Evolutionary conservation across 2,113 vertebrate genomes (phyloP).

Genomic region (Phainopepla nitens): DNA sequence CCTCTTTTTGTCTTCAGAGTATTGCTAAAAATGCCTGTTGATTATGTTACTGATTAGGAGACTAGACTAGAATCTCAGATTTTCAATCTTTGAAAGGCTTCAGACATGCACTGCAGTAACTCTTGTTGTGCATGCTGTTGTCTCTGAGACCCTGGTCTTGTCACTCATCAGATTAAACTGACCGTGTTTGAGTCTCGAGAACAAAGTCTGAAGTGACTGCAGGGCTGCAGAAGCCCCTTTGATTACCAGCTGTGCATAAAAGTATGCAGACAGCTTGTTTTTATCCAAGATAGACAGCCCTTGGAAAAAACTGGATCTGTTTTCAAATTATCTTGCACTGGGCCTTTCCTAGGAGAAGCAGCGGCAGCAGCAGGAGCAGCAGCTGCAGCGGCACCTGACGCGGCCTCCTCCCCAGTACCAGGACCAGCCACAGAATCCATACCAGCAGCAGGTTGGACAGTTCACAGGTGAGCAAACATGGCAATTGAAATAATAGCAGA

Average conservation of each 20-base stretch:
- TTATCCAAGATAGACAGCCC: neutral
- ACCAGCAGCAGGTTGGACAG: slow-evolving; percentile 84
- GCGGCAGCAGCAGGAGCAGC: slow-evolving; percentile 87
- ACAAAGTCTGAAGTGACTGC: neutral
- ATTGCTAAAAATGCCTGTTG: neutral
- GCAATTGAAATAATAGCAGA: neutral
- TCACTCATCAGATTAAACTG: neutral
- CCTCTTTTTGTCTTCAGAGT: neutral
- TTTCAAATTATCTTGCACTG: neutral
- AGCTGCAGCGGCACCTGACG: slow-evolving; percentile 91
- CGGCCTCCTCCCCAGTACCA: slow-evolving; percentile 95
- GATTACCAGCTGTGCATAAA: neutral
- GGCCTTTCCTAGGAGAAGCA: slow-evolving; percentile 84
- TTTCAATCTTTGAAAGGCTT: neutral
- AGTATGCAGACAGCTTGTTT: neutral
- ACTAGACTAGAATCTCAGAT: neutral
- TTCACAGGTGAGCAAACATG: slow-evolving; percentile 77
- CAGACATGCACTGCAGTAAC: neutral
- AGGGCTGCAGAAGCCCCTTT: neutral
- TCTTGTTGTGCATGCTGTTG: neutral
- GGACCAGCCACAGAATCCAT: slow-evolving; percentile 87
- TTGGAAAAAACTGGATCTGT: neutral
- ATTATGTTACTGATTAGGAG: neutral
- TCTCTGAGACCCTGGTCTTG: neutral
- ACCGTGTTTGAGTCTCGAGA: neutral